Conservation (phyloP, 2,888 invertebrate species). For the Caenorhabditis sp. region DNA sequence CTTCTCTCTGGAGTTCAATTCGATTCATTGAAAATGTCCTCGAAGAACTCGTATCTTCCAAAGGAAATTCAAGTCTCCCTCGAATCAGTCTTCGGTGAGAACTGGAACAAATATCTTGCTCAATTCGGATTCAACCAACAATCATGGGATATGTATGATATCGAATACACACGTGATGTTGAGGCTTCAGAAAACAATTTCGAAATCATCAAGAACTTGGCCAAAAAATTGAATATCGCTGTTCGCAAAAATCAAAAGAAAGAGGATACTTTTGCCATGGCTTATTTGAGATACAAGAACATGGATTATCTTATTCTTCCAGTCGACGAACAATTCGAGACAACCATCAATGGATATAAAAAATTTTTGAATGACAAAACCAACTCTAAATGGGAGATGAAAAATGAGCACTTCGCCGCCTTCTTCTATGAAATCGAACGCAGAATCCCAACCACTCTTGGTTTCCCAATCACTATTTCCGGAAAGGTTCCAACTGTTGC, state of each 20-base stretch:
- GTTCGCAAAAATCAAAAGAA: conserved; percentile 25
- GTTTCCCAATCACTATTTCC: conserved; percentile 57
- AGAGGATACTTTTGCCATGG: conserved; percentile 41
- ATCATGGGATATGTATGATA: too few relatives aligned
- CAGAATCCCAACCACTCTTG: conserved; percentile 59
- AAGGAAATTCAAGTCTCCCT: conserved; percentile 42
- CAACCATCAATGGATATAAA: too few relatives aligned
- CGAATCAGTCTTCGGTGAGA: conserved; percentile 50
- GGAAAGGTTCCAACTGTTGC: conserved; percentile 50
- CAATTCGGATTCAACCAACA: conserved; percentile 54
- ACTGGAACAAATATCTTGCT: conserved; percentile 41
- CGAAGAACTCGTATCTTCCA: conserved; percentile 47
- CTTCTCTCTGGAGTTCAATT: conserved; percentile 35
- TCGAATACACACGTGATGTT: too few relatives aligned
- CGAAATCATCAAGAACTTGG: conserved; percentile 50
- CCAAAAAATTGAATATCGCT: conserved; percentile 56
- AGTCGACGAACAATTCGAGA: too few relatives aligned
- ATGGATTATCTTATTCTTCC: conserved; percentile 65
- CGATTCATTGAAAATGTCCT: conserved; percentile 44
- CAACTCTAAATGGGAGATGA: conserved; percentile 30
- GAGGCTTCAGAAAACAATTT: too few relatives aligned
- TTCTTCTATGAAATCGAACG: conserved; percentile 30
- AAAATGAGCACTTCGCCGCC: neutral
- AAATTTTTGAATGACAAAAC: too few relatives aligned
- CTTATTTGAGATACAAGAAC: conserved; percentile 55